Evolutionary conservation across 2,113 vertebrate species (phyloP), one percentile per base, ranked within the genome.

Genomic region (Syngnathus typhle): DNA sequence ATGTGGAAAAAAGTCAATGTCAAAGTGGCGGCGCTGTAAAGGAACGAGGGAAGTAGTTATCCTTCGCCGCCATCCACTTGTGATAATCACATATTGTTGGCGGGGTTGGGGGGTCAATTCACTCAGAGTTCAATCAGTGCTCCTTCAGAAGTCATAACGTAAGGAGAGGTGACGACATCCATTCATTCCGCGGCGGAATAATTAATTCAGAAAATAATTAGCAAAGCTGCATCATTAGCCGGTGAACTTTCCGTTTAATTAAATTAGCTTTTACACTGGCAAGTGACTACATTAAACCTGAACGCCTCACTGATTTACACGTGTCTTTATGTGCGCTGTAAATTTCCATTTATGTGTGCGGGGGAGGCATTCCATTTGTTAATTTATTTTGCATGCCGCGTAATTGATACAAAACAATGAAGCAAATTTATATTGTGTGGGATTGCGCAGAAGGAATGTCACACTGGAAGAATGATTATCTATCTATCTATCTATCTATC

Each of bases 71-170:
- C 71, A 82, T 76, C 81, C 85, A 74, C 75, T 79, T 19, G 68
- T 73, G 75, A 79, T 85, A 82, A 81, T 80, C 72, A 62, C 0
- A 52, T 36, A 77, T 84, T 85, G 85, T 85, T 67, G 32, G 1
- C 2, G 5, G 13, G 69, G 72, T 32, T 39, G 0, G 3, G 21
- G 59, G 78, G 78, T 84, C 80, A 72, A 10, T 44, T 65, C 73
- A 69, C 79, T 27, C 49, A n/a, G n/a, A 21, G 47, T 58, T 74
- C 77, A 75, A 80, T 80, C 73, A 75, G 76, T 62, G 62, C 65
- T 51, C 66, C 70, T 75, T 65, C 56, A 47, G 65, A 72, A 69
- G 64, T 46, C 63, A 0, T 18, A 32, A 75, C 8, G 58, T 32
- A 23, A 41, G 64, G 69, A 75, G 75, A 56, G 58, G 64, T 6